Evolutionary conservation across 2,888 invertebrate species (phyloP).

Genomic region (Chrysolina oricalcia): DNA sequence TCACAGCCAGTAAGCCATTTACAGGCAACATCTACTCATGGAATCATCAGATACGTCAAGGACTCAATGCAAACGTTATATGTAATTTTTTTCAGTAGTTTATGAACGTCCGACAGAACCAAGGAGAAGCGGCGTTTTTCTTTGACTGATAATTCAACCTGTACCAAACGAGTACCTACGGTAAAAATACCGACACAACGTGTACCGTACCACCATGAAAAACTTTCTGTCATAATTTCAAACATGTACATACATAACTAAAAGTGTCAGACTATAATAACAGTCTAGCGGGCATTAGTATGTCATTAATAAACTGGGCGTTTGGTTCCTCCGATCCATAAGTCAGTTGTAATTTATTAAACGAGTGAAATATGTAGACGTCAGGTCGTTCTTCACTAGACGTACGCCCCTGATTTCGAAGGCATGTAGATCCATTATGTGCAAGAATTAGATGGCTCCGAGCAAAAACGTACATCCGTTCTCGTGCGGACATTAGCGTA

Average conservation of each 20-base stretch:
- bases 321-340: conserved; percentile 53
- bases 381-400: conserved; percentile 47
- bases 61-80: neutral
- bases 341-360: conserved; percentile 58
- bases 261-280: conserved; percentile 55
- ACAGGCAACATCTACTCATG: too few species aligned
- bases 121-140: conserved; percentile 32
- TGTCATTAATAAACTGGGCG: conserved; percentile 59
- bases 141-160: conserved; percentile 41
- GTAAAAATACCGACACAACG: conserved; percentile 30
- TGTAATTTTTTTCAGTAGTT: neutral
- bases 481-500: conserved; percentile 61
- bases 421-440: conserved; percentile 47
- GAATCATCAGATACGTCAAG: too few species aligned
- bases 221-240: conserved; percentile 42
- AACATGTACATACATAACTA: conserved; percentile 50
- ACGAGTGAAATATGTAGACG: conserved; percentile 56
- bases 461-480: conserved; percentile 61
- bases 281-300: conserved; percentile 57
- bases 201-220: conserved; percentile 34
- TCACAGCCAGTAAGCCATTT: too few species aligned
- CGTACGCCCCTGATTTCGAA: conserved; percentile 57
- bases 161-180: conserved; percentile 6
- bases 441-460: conserved; percentile 44
- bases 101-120: neutral